Conservation (phyloP, 2,113 vertebrate genomes). For the Xiphophorus couchianus region DNA sequence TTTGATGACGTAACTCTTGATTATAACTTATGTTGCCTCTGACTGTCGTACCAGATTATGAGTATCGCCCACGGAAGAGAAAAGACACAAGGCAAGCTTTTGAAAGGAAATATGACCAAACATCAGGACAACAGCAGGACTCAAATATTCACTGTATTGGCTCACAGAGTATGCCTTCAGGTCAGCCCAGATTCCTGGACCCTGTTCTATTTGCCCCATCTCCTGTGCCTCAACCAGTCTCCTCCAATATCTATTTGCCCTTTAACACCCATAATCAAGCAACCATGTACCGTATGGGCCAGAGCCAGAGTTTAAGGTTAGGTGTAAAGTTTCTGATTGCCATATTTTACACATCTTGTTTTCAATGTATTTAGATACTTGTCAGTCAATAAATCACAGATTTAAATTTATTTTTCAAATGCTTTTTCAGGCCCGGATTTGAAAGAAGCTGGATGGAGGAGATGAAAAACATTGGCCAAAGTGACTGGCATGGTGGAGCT, state of each 20-base stretch:
- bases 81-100: background rate
- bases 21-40: background rate
- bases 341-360: background rate
- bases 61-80: conserved; percentile 6
- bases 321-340: background rate
- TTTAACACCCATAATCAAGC: background rate
- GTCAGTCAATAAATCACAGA: background rate
- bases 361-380: background rate
- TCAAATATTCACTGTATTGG: background rate
- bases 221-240: conserved; percentile 51
- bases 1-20: background rate
- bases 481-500: conserved; percentile 68
- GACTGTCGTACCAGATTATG: conserved; percentile 25
- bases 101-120: background rate
- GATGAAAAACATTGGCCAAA: conserved; percentile 62
- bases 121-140: background rate
- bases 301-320: conserved; percentile 75
- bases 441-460: conserved; percentile 63
- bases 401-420: background rate
- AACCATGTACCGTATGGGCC: background rate
- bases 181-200: conserved; percentile 56
- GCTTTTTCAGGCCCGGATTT: conserved; percentile 68
- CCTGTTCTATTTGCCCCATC: conserved; percentile 43
- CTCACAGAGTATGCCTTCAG: conserved; percentile 65
- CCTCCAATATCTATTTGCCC: conserved; percentile 69